A percentile compares a stretch with the other conserved stretches of the same genome.
phyloP scores from a whole-genome alignment of 2,888 invertebrate genomes.

The Nowickia ferox region DNA sequence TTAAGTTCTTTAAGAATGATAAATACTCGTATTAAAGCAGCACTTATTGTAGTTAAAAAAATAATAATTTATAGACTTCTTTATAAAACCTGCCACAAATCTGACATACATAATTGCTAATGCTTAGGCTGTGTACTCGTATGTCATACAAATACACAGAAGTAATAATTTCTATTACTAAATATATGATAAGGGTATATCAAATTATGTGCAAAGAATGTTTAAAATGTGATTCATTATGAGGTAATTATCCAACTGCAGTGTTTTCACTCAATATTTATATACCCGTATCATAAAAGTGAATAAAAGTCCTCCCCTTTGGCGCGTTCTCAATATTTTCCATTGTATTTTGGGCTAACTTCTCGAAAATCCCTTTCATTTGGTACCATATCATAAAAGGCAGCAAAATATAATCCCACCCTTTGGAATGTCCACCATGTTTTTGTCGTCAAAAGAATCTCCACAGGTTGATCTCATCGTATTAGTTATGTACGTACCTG shows the following conservation, averaged over 20 bases:
- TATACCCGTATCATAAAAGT: too few species aligned
- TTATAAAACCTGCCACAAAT: constrained; percentile 25
- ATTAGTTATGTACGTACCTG: too few species aligned
- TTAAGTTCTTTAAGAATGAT: too few species aligned
- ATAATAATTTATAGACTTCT: constrained; percentile 17
- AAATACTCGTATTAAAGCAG: not conserved
- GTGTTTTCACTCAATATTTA: not conserved
- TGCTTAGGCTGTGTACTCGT: constrained; percentile 12
- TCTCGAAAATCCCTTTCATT: too few species aligned
- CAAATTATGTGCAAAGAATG: constrained; percentile 9
- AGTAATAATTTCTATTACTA: not conserved
- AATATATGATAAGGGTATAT: not conserved
- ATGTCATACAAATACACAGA: not conserved
- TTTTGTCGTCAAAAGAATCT: too few species aligned
- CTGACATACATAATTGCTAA: constrained; percentile 60
- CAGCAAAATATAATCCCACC: too few species aligned
- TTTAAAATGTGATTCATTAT: not conserved
- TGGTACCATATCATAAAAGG: too few species aligned
- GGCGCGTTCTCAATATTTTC: too few species aligned
- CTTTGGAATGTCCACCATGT: too few species aligned
- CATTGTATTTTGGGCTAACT: too few species aligned
- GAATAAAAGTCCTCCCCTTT: too few species aligned
- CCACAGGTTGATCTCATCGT: too few species aligned
- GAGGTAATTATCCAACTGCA: not conserved
- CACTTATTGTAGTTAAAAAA: not conserved